Percentiles rank a stretch among this genome's conserved stretches.
Conservation (phyloP, 2,888 invertebrate genomes). For the Caenorhabditis afra region DNA sequence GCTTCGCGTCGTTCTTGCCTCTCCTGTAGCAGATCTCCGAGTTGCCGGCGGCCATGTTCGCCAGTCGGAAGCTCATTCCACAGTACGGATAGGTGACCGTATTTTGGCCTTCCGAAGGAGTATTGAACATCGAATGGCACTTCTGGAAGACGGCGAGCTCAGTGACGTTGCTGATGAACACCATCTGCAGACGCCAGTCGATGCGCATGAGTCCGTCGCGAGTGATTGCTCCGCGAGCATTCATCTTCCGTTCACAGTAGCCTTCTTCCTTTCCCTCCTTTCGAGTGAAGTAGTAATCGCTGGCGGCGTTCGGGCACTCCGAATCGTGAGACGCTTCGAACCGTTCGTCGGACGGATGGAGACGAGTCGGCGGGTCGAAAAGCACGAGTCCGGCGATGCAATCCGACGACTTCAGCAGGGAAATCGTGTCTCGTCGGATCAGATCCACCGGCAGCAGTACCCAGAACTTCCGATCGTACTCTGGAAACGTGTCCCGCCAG, state of each 20-base stretch:
- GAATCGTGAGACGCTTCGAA: slow-evolving; percentile 70
- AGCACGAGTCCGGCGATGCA: slow-evolving; percentile 52
- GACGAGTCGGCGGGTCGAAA: slow-evolving; percentile 11
- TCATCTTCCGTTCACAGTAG: slow-evolving; percentile 31
- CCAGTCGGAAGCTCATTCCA: slow-evolving; percentile 58
- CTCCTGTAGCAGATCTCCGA: slow-evolving; percentile 65
- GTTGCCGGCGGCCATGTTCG: slow-evolving; percentile 62
- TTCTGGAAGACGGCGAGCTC: slow-evolving; percentile 51
- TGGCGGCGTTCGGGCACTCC: slow-evolving; percentile 71
- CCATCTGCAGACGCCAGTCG: slow-evolving; percentile 74
- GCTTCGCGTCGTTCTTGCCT: slow-evolving; percentile 39
- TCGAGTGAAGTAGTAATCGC: slow-evolving; percentile 28
- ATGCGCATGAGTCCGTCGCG: slow-evolving; percentile 80
- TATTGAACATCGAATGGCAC: slow-evolving; percentile 62
- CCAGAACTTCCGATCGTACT: slow-evolving; percentile 60
- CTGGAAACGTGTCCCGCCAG: slow-evolving; percentile 45
- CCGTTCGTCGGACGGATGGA: slow-evolving; percentile 17
- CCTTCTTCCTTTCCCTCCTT: not conserved
- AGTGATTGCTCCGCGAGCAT: slow-evolving; percentile 25
- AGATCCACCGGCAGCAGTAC: slow-evolving; percentile 49
- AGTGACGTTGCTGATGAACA: slow-evolving; percentile 58
- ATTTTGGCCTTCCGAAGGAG: slow-evolving; percentile 19
- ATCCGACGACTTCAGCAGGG: slow-evolving; percentile 27
- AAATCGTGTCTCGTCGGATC: slow-evolving; percentile 37
- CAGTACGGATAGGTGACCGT: slow-evolving; percentile 59